Evolutionary conservation across 2,888 invertebrate species (phyloP).

Genomic region (Apodemia mormo): DNA sequence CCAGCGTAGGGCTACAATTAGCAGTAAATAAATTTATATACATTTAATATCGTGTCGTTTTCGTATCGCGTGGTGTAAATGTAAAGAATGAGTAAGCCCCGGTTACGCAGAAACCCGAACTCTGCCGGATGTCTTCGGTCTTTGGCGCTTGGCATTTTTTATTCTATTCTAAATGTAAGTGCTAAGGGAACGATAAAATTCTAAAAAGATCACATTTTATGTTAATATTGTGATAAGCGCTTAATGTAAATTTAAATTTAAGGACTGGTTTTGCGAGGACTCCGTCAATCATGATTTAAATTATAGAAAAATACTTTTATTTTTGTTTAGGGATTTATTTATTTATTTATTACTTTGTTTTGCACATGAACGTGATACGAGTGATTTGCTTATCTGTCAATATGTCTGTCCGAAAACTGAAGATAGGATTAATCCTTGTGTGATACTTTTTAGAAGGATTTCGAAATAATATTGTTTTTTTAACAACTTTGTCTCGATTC

Average conservation of each 20-base stretch:
- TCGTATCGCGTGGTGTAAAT: conserved; percentile 25
- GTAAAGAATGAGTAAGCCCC: conserved; percentile 20
- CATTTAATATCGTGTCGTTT: conserved; percentile 25
- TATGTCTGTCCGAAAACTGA: too few relatives aligned
- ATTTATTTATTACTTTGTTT: neutral
- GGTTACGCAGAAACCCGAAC: conserved; percentile 30
- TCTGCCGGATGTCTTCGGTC: conserved; percentile 40
- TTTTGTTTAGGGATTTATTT: neutral
- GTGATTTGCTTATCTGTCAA: too few relatives aligned
- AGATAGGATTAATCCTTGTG: too few relatives aligned
- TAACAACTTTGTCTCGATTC: too few relatives aligned
- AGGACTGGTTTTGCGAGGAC: conserved; percentile 1
- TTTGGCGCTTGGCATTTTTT: conserved; percentile 36
- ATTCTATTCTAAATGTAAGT: conserved; percentile 37
- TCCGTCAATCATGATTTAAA: neutral
- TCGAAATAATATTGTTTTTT: too few relatives aligned
- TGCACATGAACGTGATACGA: too few relatives aligned
- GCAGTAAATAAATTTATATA: too few relatives aligned
- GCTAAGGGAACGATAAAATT: conserved; percentile 39
- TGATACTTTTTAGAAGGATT: too few relatives aligned
- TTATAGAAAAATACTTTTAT: neutral
- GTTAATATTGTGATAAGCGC: conserved; percentile 6
- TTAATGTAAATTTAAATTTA: neutral
- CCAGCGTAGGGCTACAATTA: too few relatives aligned
- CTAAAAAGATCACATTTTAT: conserved; percentile 27